phyloP scores from a whole-genome alignment of 2,888 invertebrate species.

The Drosophila infuscata region DNA sequence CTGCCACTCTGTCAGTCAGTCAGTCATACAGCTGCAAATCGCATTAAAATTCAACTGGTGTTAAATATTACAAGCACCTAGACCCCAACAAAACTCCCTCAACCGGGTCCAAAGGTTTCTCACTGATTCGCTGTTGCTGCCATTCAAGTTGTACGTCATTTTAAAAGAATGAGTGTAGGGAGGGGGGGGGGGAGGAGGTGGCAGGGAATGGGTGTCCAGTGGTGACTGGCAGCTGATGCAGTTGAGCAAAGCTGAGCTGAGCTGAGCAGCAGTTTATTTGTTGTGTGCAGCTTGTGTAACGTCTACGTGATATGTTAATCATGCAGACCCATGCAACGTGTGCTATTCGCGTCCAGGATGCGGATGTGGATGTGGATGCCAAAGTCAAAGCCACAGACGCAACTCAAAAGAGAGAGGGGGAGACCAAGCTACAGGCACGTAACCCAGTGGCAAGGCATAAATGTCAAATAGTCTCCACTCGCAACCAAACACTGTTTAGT shows the following conservation, averaged over 20 bases:
- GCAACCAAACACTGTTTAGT: neutral
- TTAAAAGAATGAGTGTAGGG: neutral
- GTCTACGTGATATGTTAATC: conserved; percentile 84
- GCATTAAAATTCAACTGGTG: conserved; percentile 78
- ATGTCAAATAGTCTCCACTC: conserved; percentile 53
- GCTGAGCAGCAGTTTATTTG: conserved; percentile 56
- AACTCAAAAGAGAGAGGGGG: neutral
- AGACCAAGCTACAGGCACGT: conserved; percentile 24
- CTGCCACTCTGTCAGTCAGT: conserved; percentile 17
- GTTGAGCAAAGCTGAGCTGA: conserved; percentile 23
- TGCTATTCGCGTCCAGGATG: conserved; percentile 56
- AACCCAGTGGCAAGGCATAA: conserved; percentile 55
- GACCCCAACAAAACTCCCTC: conserved; percentile 15
- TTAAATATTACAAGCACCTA: conserved; percentile 74
- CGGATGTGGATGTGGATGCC: conserved; percentile 65
- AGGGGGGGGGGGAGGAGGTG: neutral
- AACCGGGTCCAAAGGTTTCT: conserved; percentile 61
- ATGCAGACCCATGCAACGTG: conserved; percentile 59
- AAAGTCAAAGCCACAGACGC: conserved; percentile 7
- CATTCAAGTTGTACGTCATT: conserved; percentile 61
- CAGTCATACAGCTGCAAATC: conserved; percentile 49
- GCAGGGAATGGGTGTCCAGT: neutral
- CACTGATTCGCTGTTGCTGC: conserved; percentile 72
- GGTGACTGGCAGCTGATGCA: conserved; percentile 33
- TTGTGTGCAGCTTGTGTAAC: conserved; percentile 65